Base-by-base conservation (phyloP, 2,888 invertebrate species). In the Melanostoma mellinum region DNA sequence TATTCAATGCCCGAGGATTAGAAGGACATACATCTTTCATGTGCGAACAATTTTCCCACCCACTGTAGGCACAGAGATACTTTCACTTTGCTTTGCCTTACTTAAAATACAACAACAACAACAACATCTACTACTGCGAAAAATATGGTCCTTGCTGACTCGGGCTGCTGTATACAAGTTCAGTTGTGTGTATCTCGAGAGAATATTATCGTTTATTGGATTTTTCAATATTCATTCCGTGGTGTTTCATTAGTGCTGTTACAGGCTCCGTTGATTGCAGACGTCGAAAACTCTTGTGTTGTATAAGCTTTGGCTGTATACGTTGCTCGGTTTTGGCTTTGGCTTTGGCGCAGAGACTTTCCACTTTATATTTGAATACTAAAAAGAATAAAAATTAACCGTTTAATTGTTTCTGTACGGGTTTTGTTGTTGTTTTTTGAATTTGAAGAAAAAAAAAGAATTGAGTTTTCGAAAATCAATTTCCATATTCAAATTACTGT, bases 181-280 rank as follows among this genome's bases (percentile, higher is more conserved):
- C 60, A 46, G 67, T 56, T 75, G 84, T 79, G 30, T 84, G 75
- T 79, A 84, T 79, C 78, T 71, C 84, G 53, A 79, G 78, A 84
- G 84, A 84, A 74, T 71, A 79, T 84, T 84, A 84, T 75, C 84
- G 79, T 84, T 84, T 84, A 84, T 79, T 84, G 79, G 84, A 84
- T 79, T 84, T 84, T 84, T 84, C 84, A 84, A 84, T 84, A 84
- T 84, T 84, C 79, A 84, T 78, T 79, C 67, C 30, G 72, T 84
- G 71, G 79, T 71, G 74, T 88, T 88, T 88, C 88, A 89, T 90
- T 90, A 90, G 90, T 90, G 88, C 88, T 89, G 88, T 89, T 88
- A 89, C 90, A 89, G 89, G 90, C 90, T 89, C 89, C 90, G 90
- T 89, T 88, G 88, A 88, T 88, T 88, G 88, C 89, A 88, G 90